Evolutionary conservation across 1,140 invertebrate species (phyloP).

Genomic region (Drosophila nikananu): DNA sequence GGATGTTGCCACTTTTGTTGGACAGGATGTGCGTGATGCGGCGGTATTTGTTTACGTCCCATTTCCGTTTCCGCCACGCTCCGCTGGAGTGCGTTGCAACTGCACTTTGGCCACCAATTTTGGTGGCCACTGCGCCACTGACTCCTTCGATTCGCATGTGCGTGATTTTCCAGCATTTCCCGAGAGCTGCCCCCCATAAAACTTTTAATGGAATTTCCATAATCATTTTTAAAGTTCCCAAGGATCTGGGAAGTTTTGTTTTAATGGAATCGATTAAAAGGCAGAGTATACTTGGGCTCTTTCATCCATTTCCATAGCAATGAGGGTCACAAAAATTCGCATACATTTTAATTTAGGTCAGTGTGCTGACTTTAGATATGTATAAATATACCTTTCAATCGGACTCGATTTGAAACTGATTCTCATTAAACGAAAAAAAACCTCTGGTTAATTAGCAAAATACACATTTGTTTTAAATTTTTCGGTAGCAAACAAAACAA

Average conservation of each 20-base stretch:
- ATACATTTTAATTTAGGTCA: conserved; percentile 2
- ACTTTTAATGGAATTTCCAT: conserved; percentile 77
- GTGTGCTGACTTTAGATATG: background rate
- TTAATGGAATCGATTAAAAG: conserved; percentile 25
- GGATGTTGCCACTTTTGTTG: conserved; percentile 34
- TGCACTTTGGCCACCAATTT: conserved; percentile 22
- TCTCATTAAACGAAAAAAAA: background rate
- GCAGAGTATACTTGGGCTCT: background rate
- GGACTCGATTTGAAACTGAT: background rate
- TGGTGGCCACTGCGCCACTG: conserved; percentile 17
- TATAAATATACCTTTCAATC: background rate
- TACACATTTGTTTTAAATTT: background rate
- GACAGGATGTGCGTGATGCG: conserved; percentile 62
- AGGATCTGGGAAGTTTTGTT: conserved; percentile 4
- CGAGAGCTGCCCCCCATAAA: conserved; percentile 28
- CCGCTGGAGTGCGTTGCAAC: conserved; percentile 21
- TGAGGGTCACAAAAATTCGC: background rate
- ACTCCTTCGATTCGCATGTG: conserved; percentile 27
- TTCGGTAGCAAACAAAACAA: background rate
- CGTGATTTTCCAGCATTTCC: conserved; percentile 72
- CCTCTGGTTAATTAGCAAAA: background rate
- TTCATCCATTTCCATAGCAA: background rate
- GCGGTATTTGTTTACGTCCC: conserved; percentile 71
- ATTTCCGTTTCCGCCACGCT: conserved; percentile 66
- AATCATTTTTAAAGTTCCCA: conserved; percentile 62